Conservation (phyloP, 2,888 invertebrate genomes). For the Cephus nigrinus region DNA sequence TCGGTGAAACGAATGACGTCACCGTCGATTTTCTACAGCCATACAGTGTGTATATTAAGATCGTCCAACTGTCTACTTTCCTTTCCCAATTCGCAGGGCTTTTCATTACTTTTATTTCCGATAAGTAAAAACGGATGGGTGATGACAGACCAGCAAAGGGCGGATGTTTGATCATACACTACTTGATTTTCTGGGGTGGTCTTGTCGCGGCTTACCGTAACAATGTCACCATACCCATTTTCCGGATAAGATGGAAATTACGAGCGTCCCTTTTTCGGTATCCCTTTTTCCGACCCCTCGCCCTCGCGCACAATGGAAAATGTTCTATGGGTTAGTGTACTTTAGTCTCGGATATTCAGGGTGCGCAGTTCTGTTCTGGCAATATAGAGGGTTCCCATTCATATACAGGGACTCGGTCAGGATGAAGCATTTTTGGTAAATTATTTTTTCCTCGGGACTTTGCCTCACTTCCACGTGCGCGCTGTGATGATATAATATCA, state of each 20-base stretch:
- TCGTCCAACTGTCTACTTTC: not conserved
- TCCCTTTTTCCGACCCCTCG: constrained; percentile 30
- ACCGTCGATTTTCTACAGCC: not conserved
- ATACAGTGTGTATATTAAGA: not conserved
- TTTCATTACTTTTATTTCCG: not conserved
- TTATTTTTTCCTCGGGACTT: constrained; percentile 36
- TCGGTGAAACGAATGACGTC: not conserved
- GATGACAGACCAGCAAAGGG: constrained; percentile 10
- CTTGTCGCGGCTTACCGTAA: constrained; percentile 30
- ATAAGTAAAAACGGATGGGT: constrained; percentile 17
- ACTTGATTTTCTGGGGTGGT: constrained; percentile 47
- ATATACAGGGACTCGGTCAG: constrained; percentile 38
- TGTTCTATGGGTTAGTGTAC: constrained; percentile 25
- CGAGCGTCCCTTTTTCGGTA: constrained; percentile 41
- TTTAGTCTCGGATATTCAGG: not conserved
- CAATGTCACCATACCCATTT: constrained; percentile 43
- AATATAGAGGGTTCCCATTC: constrained; percentile 19
- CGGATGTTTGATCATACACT: constrained; percentile 46
- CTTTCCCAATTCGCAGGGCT: not conserved
- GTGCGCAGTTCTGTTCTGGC: constrained; percentile 9
- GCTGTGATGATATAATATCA: not conserved
- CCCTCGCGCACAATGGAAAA: constrained; percentile 37
- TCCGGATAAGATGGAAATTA: constrained; percentile 55
- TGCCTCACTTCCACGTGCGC: constrained; percentile 29
- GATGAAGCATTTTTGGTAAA: constrained; percentile 47